Evolutionary conservation across 2,888 invertebrate species (phyloP).

Genomic region (Caenorhabditis sulstoni): DNA sequence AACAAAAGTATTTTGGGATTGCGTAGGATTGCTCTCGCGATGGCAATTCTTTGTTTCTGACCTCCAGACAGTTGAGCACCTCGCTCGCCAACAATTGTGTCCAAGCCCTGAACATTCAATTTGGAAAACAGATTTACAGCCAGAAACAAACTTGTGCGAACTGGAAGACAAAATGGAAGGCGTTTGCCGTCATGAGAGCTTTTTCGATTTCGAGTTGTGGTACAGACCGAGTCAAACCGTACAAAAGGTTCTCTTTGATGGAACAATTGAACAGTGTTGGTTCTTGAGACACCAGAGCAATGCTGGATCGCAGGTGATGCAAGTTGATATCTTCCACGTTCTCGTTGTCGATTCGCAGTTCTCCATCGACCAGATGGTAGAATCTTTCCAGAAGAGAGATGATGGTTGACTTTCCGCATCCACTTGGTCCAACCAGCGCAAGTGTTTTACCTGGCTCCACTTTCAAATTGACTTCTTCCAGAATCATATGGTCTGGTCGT

Average conservation of each 20-base stretch:
- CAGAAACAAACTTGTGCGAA: conserved; percentile 75
- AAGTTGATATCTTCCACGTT: conserved; percentile 74
- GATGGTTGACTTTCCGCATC: conserved; percentile 82
- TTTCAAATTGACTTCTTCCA: conserved; percentile 44
- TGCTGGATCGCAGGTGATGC: conserved; percentile 79
- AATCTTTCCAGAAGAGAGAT: conserved; percentile 86
- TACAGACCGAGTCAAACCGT: conserved; percentile 38
- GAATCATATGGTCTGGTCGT: conserved; percentile 42
- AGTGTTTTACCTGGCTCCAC: conserved; percentile 80
- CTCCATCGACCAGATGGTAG: conserved; percentile 87
- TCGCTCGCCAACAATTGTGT: conserved; percentile 81
- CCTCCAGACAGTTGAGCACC: conserved; percentile 82
- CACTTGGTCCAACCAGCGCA: conserved; percentile 82
- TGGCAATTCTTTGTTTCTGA: conserved; percentile 82
- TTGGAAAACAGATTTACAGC: too few species aligned
- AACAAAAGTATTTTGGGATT: conserved; percentile 60
- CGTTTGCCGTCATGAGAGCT: conserved; percentile 81
- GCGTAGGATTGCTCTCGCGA: conserved; percentile 80
- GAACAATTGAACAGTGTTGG: conserved; percentile 81
- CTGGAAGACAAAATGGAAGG: conserved; percentile 81
- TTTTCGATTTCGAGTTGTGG: conserved; percentile 64
- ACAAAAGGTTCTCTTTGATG: conserved; percentile 66
- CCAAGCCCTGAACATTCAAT: conserved; percentile 76
- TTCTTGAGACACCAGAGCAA: conserved; percentile 81
- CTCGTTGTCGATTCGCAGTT: conserved; percentile 82